phyloP scores from a whole-genome alignment of 2,888 invertebrate genomes.

The Nemoura dubitans region DNA sequence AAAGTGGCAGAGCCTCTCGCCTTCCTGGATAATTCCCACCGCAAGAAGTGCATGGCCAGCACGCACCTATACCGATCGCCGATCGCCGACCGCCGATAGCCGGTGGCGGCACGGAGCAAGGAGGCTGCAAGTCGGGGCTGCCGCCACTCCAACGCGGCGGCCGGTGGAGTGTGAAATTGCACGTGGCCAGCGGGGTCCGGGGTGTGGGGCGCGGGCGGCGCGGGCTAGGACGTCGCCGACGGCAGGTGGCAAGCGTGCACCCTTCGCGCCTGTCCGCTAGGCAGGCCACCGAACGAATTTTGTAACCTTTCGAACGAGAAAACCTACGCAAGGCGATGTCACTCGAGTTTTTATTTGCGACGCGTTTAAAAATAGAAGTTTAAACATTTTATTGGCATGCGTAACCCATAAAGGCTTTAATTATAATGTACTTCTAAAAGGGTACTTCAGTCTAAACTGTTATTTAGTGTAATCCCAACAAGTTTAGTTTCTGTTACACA shows the following conservation, averaged over 20 bases:
- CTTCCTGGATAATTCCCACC: not conserved
- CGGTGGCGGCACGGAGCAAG: not conserved
- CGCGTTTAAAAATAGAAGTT: not conserved
- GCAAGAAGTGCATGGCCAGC: not conserved
- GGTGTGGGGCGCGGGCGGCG: not conserved
- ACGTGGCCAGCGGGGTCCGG: not conserved
- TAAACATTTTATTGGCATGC: not conserved
- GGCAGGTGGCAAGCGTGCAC: slow-evolving; percentile 39
- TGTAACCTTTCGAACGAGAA: not conserved
- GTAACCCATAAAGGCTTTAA: too few species aligned
- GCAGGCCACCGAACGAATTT: too few species aligned
- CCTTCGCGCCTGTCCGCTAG: not conserved
- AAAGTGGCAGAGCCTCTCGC: not conserved
- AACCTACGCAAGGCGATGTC: not conserved
- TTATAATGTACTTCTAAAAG: too few species aligned
- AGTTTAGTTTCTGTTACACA: too few species aligned
- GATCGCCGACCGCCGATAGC: too few species aligned
- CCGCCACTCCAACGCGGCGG: too few species aligned
- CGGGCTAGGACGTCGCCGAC: not conserved
- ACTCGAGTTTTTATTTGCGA: not conserved
- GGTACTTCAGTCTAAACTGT: too few species aligned
- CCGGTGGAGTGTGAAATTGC: slow-evolving; percentile 44
- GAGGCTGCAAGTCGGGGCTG: not conserved
- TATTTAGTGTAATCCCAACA: too few species aligned
- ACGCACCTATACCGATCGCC: too few species aligned